Percentiles rank a stretch among this genome's conserved stretches.
Evolutionary conservation across 2,113 vertebrate species (phyloP).

Genomic region (Thunnus maccoyii): DNA sequence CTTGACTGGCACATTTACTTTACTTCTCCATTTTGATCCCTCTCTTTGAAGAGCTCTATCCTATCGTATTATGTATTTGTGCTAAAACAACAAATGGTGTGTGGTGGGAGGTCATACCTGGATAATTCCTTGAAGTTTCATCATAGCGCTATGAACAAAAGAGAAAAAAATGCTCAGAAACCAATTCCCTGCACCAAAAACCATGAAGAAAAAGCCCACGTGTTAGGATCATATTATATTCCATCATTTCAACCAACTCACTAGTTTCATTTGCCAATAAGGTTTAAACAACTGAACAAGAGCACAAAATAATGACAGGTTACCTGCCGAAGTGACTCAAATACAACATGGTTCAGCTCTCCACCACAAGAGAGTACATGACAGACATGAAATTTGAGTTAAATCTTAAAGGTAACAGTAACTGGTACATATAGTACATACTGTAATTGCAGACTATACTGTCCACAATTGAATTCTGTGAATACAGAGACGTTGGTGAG

Average conservation of each 20-base stretch:
- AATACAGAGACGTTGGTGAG: background rate
- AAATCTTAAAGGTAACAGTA: background rate
- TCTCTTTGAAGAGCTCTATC: constrained; percentile 1
- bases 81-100: constrained; percentile 18
- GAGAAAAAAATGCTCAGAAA: constrained; percentile 30
- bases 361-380: background rate
- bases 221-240: too few species aligned
- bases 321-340: background rate
- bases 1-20: constrained; percentile 26
- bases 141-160: constrained; percentile 76
- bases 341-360: background rate
- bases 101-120: constrained; percentile 70
- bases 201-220: background rate
- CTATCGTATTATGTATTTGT: background rate
- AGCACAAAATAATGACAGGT: background rate
- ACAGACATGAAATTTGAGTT: background rate
- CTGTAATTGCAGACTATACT: background rate
- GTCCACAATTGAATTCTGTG: background rate
- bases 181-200: background rate
- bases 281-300: background rate
- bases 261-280: background rate
- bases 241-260: background rate
- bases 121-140: constrained; percentile 72
- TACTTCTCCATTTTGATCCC: constrained; percentile 16
- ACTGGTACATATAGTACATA: background rate